Evolutionary conservation across 2,113 vertebrate species (phyloP).

Genomic region (Otus sunia): DNA sequence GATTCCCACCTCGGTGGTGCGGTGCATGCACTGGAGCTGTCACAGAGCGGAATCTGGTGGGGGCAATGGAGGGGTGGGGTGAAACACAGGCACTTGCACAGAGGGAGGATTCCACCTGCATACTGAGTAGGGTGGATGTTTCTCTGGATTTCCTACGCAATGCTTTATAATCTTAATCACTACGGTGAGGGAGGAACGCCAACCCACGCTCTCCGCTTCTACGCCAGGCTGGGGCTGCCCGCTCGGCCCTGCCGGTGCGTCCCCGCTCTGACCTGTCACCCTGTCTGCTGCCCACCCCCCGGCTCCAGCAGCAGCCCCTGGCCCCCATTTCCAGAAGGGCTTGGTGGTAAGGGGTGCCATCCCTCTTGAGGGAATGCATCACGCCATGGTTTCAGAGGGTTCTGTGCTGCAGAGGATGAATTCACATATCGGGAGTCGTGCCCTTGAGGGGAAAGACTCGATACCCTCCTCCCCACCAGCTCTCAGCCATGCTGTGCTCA

Average conservation of each 20-base stretch:
- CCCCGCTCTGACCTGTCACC: background rate
- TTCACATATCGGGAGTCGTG: background rate
- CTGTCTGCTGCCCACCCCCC: background rate
- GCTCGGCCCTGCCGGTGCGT: background rate
- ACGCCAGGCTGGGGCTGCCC: background rate
- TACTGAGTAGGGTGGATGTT: background rate
- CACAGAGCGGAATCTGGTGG: background rate
- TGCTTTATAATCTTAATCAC: constrained; percentile 17
- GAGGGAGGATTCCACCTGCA: constrained; percentile 1
- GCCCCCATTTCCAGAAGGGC: accelerated
- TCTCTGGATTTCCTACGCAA: background rate
- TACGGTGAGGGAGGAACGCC: background rate
- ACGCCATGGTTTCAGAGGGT: background rate
- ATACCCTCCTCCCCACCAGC: background rate
- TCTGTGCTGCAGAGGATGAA: background rate
- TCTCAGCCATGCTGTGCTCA: background rate
- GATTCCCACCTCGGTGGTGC: background rate
- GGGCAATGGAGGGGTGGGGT: background rate
- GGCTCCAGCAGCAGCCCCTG: background rate
- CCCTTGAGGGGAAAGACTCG: constrained; percentile 20
- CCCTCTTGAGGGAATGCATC: background rate
- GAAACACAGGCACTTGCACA: background rate
- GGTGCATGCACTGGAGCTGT: background rate
- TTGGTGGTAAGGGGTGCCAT: background rate
- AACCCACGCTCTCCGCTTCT: background rate